phyloP scores from a whole-genome alignment of 2,888 invertebrate species.

The Diarsia dahlii region DNA sequence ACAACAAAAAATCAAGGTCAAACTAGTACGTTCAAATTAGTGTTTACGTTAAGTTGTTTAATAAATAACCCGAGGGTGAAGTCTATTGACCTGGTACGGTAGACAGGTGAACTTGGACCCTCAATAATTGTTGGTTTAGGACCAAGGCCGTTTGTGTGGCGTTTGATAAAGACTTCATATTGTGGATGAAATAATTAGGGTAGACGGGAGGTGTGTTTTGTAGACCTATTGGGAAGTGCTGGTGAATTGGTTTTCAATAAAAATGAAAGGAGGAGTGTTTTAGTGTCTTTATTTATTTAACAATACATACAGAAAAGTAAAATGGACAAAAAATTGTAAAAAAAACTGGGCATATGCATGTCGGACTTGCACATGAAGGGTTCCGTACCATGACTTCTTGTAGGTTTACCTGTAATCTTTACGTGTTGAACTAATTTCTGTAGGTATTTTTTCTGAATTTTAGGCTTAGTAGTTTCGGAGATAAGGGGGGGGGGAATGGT shows the following conservation, averaged over 20 bases:
- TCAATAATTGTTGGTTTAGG: slow-evolving; percentile 41
- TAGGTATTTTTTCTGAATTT: no score
- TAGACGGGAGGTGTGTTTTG: background rate
- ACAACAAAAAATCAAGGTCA: slow-evolving; percentile 13
- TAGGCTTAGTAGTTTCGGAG: no score
- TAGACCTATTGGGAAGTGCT: background rate
- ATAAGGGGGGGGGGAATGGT: no score
- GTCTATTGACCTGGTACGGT: slow-evolving; percentile 9
- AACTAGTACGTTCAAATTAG: background rate
- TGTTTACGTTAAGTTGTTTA: slow-evolving; percentile 23
- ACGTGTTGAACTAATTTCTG: no score
- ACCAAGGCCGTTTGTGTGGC: slow-evolving; percentile 11
- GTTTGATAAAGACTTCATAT: slow-evolving; percentile 43
- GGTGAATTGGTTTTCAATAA: background rate
- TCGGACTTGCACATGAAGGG: no score
- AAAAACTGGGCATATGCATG: no score
- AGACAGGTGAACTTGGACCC: slow-evolving; percentile 45
- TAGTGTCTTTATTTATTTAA: background rate
- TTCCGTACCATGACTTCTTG: no score
- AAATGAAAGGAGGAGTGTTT: background rate
- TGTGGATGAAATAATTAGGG: slow-evolving; percentile 25
- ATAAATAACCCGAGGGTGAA: slow-evolving; percentile 20
- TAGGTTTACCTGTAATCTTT: no score
- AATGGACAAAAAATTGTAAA: no score
- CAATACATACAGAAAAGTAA: no score